Evolutionary conservation across 2,888 invertebrate species (phyloP).

Genomic region (Tineola bisselliella): DNA sequence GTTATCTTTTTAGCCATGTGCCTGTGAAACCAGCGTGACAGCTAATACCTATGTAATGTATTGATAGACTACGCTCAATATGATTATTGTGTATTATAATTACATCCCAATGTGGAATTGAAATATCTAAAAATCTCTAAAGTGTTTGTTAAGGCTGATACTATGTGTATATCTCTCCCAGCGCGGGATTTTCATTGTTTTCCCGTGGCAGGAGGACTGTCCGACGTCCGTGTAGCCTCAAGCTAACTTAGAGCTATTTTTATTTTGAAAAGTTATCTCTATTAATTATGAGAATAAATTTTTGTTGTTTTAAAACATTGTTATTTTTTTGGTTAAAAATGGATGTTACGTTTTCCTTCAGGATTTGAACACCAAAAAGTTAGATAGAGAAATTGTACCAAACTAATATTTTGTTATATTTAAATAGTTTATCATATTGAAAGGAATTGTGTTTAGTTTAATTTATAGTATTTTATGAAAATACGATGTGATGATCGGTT

Average conservation of each 20-base stretch:
- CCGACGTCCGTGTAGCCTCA: too few relatives aligned
- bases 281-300: neutral
- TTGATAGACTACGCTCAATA: slow-evolving; percentile 4
- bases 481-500: neutral
- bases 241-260: neutral
- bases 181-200: too few relatives aligned
- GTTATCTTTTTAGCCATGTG: slow-evolving; percentile 35
- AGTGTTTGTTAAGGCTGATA: too few relatives aligned
- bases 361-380: slow-evolving; percentile 10
- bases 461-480: neutral
- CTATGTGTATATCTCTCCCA: too few relatives aligned
- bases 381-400: slow-evolving; percentile 7
- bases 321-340: neutral
- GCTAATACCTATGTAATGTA: neutral
- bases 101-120: slow-evolving; percentile 15
- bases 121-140: neutral
- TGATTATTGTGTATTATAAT: slow-evolving; percentile 14
- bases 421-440: neutral
- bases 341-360: neutral
- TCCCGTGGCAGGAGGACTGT: too few relatives aligned
- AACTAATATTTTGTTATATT: neutral
- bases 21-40: neutral
- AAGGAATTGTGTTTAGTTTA: neutral
- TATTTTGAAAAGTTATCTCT: neutral
- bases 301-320: neutral